These are phyloP conservation scores for Druon quercuslanigerum DNA, from an alignment of 1,140 invertebrate species.

Conservation along the genomic window DNA sequence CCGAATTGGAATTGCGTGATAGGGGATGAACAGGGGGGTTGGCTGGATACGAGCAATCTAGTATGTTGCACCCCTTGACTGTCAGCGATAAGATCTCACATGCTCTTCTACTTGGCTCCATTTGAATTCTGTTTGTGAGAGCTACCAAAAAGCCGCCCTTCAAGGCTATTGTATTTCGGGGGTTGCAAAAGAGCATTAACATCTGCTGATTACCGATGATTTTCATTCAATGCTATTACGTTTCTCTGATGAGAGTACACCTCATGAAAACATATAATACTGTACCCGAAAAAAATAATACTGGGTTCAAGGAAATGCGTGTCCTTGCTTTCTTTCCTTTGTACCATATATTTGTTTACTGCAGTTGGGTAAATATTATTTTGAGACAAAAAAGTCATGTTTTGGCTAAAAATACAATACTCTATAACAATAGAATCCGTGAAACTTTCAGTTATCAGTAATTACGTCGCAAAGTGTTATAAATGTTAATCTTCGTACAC, in stretches of 20 bases:
- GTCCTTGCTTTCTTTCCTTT: too few relatives aligned
- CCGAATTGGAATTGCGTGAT: constrained; percentile 48
- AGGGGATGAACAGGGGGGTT: constrained; percentile 51
- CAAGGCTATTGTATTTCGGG: constrained; percentile 51
- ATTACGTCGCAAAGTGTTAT: too few relatives aligned
- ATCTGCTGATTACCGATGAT: constrained; percentile 69
- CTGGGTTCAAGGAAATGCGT: too few relatives aligned
- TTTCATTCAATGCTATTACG: constrained; percentile 58
- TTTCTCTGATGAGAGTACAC: constrained; percentile 41
- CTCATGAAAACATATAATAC: background rate
- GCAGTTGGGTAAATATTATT: too few relatives aligned
- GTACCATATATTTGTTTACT: too few relatives aligned
- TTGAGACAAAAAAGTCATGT: too few relatives aligned
- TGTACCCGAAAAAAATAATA: too few relatives aligned
- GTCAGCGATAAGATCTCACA: constrained; percentile 65
- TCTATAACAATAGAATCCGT: too few relatives aligned
- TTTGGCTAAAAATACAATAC: too few relatives aligned
- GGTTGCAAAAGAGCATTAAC: constrained; percentile 61
- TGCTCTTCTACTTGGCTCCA: constrained; percentile 55
- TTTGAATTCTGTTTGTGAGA: constrained; percentile 65
- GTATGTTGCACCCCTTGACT: constrained; percentile 62
- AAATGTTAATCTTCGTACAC: too few relatives aligned
- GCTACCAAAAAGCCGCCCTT: constrained; percentile 40
- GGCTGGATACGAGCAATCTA: constrained; percentile 67
- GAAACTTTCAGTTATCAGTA: too few relatives aligned